A percentile compares a stretch with the other conserved stretches of the same genome.
Evolutionary conservation across 2,888 invertebrate genomes (phyloP).

Genomic region (Eustalomyia histrio): DNA sequence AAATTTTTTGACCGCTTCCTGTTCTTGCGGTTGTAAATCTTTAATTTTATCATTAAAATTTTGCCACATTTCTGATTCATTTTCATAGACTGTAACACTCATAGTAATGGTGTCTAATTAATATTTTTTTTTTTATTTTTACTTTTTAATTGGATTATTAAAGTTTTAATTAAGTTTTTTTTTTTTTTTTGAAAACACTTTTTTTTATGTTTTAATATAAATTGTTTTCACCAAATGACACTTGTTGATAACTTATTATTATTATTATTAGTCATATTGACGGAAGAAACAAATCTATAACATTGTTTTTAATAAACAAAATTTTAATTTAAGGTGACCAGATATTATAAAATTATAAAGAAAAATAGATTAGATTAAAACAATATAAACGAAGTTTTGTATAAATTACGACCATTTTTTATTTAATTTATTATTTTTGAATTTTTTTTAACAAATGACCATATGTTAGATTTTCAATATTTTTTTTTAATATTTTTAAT

Average conservation of each 20-base stretch:
- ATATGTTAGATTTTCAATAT: not conserved
- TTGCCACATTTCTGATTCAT: constrained; percentile 70
- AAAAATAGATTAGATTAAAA: too few relatives aligned
- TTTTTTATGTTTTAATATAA: not conserved
- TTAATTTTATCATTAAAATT: constrained; percentile 71
- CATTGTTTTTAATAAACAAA: not conserved
- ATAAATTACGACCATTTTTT: too few relatives aligned
- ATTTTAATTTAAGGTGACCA: not conserved
- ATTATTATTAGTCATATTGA: not conserved
- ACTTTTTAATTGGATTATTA: constrained; percentile 30
- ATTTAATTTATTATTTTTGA: too few relatives aligned
- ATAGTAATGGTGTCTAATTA: constrained; percentile 1
- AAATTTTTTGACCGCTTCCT: constrained; percentile 75
- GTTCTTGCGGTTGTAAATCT: constrained; percentile 73
- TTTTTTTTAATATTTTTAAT: constrained; percentile 13
- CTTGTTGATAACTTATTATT: not conserved
- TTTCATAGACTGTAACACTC: constrained; percentile 53
- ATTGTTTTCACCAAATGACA: not conserved
- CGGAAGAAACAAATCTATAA: not conserved
- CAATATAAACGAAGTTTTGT: too few relatives aligned
- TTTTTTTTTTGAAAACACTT: constrained; percentile 15
- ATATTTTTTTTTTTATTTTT: constrained; percentile 51
- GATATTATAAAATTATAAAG: not conserved
- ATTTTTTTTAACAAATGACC: not conserved
- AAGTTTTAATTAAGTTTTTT: constrained; percentile 27